phyloP scores from a whole-genome alignment of 2,113 vertebrate species.

The Dasyprocta punctata region DNA sequence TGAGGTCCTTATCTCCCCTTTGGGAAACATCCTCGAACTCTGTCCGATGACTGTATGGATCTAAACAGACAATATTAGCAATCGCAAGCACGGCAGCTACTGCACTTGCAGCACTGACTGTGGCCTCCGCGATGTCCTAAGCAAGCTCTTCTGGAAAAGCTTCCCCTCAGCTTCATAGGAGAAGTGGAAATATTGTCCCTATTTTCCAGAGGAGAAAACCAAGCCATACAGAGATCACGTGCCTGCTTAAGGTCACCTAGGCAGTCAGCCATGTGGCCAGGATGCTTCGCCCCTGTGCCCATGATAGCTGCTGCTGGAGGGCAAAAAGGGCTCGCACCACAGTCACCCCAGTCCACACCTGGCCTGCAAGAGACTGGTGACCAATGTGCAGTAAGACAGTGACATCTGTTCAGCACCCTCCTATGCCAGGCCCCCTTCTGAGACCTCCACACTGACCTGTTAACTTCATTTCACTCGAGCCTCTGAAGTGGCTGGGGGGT shows the following conservation, averaged over 20 bases:
- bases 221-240: not conserved
- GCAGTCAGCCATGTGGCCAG: not conserved
- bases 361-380: not conserved
- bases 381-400: not conserved
- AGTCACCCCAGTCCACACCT: not conserved
- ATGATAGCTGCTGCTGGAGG: rapidly evolving
- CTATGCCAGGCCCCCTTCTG: too few species aligned
- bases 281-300: not conserved
- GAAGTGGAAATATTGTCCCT: too few species aligned
- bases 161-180: too few species aligned
- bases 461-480: not conserved
- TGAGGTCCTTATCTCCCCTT: not conserved
- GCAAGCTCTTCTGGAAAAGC: not conserved
- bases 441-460: not conserved
- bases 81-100: too few species aligned
- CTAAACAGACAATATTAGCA: not conserved
- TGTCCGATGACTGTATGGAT: not conserved
- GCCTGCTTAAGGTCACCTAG: not conserved
- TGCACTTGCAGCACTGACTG: not conserved
- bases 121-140: not conserved
- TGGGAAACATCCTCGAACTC: not conserved
- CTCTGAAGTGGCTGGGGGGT: too few species aligned
- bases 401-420: not conserved
- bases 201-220: not conserved
- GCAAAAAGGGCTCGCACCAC: not conserved